Base-by-base conservation (phyloP, 2,797 vertebrate species). In the Aeoliscus strigatus region DNA sequence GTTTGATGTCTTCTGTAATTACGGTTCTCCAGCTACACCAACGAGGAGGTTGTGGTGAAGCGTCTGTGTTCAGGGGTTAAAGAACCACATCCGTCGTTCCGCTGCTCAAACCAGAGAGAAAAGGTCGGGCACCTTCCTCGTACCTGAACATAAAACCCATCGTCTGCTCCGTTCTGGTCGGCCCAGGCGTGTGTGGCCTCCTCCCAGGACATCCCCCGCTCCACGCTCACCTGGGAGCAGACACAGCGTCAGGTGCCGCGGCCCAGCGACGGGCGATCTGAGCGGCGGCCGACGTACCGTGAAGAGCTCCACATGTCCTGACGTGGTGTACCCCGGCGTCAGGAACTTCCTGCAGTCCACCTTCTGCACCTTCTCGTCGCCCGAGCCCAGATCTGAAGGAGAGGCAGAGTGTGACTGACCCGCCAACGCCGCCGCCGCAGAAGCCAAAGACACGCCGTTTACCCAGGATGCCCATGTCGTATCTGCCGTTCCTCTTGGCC, bases 401-500 rank as follows among this genome's bases (percentile, higher is more conserved):
- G 49, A 9, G 42, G 16, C 30, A 2, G n/a, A 9, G 25, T 7
- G 3, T 3, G 18, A 21, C 3, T 6, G 18, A 3, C 18, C 3
- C 3, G 6, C 18, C 6, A 6, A 21, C n/a, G n/a, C n/a, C n/a
- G n/a, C n/a, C n/a, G n/a, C n/a, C n/a, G n/a, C 27, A 29, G 6
- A 29, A 28, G 9, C 7, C 3, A 32, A 17, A 10, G 25, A 38
- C 13, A 7, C 8, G 3, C 9, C 1, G 27, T 82, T 87, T 82
- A 96, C 96, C 96, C 11, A 98, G 85, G 77, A 98, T 99, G 47
- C 96, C 96, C 96, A 99, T 97, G 68, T 99, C 96, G 0, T 97
- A 99, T 91, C 93, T 86, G 51, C 96, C 96, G 6, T 92, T 98
- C 82, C 93, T 96, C 72, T 98, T 99, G 24, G 96, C 96, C 62